Percentiles rank a stretch among this genome's conserved stretches.
Conservation (phyloP, 2,113 vertebrate species). For the Trichomycterus rosablanca region DNA sequence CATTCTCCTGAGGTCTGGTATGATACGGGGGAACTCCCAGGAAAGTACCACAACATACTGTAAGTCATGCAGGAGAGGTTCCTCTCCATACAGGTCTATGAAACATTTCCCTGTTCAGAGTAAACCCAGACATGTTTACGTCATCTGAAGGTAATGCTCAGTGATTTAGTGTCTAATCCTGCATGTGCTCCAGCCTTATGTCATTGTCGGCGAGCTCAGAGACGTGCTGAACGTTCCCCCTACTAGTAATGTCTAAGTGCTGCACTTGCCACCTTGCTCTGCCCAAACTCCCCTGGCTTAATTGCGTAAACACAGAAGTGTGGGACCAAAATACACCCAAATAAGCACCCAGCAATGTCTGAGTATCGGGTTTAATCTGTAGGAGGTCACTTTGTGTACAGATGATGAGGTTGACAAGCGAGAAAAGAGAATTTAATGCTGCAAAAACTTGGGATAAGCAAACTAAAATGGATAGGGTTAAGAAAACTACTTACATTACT, state of each 20-base stretch:
- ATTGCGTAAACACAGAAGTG: slow-evolving; percentile 20
- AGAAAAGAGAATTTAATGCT: too few species aligned
- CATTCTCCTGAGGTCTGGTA: slow-evolving; percentile 7
- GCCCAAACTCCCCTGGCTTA: slow-evolving; percentile 9
- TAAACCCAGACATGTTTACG: slow-evolving; percentile 29
- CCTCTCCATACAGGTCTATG: background rate
- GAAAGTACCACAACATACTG: slow-evolving; percentile 29
- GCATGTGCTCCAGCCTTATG: slow-evolving; percentile 54
- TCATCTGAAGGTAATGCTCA: slow-evolving; percentile 28
- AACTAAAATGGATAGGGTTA: too few species aligned
- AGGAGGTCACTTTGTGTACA: slow-evolving; percentile 4
- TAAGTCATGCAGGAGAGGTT: background rate
- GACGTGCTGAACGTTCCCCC: slow-evolving; percentile 34
- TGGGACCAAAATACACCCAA: slow-evolving; percentile 24
- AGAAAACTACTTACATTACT: slow-evolving; percentile 15
- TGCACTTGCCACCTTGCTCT: slow-evolving; percentile 17
- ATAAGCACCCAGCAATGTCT: slow-evolving; percentile 27
- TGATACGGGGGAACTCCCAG: slow-evolving; percentile 41
- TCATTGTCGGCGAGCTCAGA: slow-evolving; percentile 35
- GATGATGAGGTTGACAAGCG: too few species aligned
- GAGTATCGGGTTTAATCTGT: slow-evolving; percentile 28
- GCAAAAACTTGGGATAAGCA: too few species aligned
- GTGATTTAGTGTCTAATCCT: slow-evolving; percentile 60
- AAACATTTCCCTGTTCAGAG: slow-evolving; percentile 5
- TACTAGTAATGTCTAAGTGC: slow-evolving; percentile 41